phyloP scores from a whole-genome alignment of 2,888 invertebrate species.

The Balanococcus diminutus region DNA sequence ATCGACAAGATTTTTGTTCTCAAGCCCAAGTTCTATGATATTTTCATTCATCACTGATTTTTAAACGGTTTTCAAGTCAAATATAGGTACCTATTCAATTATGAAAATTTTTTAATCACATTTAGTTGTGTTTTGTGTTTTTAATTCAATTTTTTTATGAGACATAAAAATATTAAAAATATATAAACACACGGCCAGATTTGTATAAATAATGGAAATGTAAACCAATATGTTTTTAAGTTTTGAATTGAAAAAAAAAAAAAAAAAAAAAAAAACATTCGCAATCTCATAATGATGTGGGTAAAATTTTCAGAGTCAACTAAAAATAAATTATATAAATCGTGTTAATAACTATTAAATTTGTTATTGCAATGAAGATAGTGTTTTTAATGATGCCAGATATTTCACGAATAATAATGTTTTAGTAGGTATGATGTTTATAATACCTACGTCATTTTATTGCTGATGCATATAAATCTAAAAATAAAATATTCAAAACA shows the following conservation, averaged over 20 bases:
- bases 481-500: conserved; percentile 36
- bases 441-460: conserved; percentile 38
- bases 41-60: no score
- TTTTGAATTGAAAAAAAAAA: no score
- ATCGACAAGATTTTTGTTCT: no score
- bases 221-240: neutral
- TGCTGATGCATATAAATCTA: conserved; percentile 40
- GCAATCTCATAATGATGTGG: neutral
- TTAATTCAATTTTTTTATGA: no score
- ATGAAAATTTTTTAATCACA: no score
- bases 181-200: neutral
- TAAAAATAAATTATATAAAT: conserved; percentile 34
- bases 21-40: no score
- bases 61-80: no score
- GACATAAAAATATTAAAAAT: no score
- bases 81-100: no score
- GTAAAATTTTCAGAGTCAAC: neutral
- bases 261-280: neutral
- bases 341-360: conserved; percentile 36
- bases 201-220: neutral
- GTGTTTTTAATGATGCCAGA: conserved; percentile 24
- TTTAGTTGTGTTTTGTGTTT: no score
- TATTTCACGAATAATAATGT: conserved; percentile 39
- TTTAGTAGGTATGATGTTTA: conserved; percentile 38
- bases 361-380: conserved; percentile 35